phyloP scores from a whole-genome alignment of 2,797 vertebrate species.

The Tauraco hartlaubi region DNA sequence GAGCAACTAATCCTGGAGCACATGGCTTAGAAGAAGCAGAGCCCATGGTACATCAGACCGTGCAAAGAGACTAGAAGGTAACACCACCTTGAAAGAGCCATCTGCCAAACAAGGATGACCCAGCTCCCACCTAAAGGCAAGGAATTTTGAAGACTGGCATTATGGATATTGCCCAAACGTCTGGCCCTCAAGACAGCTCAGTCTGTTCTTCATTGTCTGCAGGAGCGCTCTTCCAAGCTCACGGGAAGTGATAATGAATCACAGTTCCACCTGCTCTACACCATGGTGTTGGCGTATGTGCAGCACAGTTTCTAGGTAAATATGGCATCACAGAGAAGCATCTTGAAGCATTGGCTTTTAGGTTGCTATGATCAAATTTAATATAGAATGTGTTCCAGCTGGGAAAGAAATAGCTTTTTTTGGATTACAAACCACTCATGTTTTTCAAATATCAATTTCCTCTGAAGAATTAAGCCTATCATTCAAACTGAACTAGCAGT shows the following conservation, averaged over 20 bases:
- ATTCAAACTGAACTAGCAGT: neutral
- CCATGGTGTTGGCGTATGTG: neutral
- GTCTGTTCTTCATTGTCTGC: neutral
- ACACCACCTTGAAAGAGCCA: neutral
- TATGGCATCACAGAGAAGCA: neutral
- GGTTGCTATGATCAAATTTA: conserved; percentile 48
- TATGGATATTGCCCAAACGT: neutral
- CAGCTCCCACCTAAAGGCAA: neutral
- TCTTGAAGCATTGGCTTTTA: conserved; percentile 21
- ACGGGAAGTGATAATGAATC: neutral
- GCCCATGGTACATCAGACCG: neutral
- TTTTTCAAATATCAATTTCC: conserved; percentile 53
- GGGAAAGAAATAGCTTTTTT: conserved; percentile 40
- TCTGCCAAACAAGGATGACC: neutral
- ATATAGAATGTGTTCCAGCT: conserved; percentile 32
- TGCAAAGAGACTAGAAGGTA: neutral
- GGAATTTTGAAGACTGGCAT: neutral
- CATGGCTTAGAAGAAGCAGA: neutral
- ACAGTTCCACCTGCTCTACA: neutral
- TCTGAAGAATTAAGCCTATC: conserved; percentile 37
- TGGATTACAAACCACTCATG: conserved; percentile 44
- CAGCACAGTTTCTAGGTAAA: neutral
- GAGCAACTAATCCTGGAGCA: neutral
- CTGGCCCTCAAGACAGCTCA: neutral
- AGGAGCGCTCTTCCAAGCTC: neutral